Base-by-base conservation (phyloP, 2,888 invertebrate species). In the Lydus trimaculatus region DNA sequence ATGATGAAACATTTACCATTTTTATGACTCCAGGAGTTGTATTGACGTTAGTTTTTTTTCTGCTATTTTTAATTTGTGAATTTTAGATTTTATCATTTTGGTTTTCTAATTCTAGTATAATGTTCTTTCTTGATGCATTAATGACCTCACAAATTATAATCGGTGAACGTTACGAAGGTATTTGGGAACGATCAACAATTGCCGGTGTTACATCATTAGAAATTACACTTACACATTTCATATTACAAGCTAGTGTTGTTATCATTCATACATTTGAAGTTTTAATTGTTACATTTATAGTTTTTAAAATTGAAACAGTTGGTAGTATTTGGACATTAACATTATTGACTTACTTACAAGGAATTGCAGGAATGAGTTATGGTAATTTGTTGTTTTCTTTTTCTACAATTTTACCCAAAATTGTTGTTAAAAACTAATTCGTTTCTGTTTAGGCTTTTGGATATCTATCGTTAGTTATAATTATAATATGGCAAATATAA, bases 21-120 rank as follows among this genome's bases (percentile, higher is more conserved):
- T 97, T 94, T 83, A 93, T 96, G 89, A 93, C 94, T 0, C 96
- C 96, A 0, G 94, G 94, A 6, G 90, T 95, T 62, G 89, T 97
- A 75, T 87, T 96, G 75, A 91, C 93, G 94, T 94, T 85, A 90
- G 90, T 86, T 28, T 7, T 36, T n/a, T 39, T 11, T 20, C 15
- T 15, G 5, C 31, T 36, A 9, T n/a, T 17, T 48, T 33, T 17
- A 39, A 64, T 31, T 66, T 17, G n/a, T 64, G 8, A 20, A 23
- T 23, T 11, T 20, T 48, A 20, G 8, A 3, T 23, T 36, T 2
- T 36, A 36, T 36, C 2, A 36, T 4, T 36, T 36, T 36, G 5
- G 1, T 36, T 11, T 43, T 43, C 5, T 48, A 17, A 2, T 82
- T 84, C 31, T 84, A 96, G 96, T 31, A 91, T 95, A 78, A 89